Base-by-base conservation (phyloP, 2,888 invertebrate genomes). In the Aquatica leii region DNA sequence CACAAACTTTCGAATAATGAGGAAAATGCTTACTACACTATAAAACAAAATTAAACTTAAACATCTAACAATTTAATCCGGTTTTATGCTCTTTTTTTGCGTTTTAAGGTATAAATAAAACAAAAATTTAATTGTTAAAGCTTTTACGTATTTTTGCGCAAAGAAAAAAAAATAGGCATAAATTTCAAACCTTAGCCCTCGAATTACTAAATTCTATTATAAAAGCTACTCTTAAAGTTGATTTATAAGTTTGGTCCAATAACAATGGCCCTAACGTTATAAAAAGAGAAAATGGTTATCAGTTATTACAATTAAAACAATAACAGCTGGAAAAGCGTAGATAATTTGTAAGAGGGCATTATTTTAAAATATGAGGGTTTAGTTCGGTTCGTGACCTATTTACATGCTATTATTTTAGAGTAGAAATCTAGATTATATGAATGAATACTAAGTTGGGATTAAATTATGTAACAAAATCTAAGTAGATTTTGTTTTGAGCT, bases 371-470 rank as follows among this genome's bases (percentile, higher is more conserved):
- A 51, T 51, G 59, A 20, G 46, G 57, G 41, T 59, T 59, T 43
- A 51, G 43, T 52, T 59, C 59, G 59, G 51, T 41, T 59, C 59
- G 52, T 52, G 59, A 59, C 59, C 59, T 43, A 59, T 59, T 59
- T 59, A 59, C 59, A 59, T 59, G 43, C 51, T 51, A 52, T 59
- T 59, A 59, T 59, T 59, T 51, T 50, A 51, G 17, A 41, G 35
- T 43, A 43, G 52, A 59, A 52, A 59, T 52, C 59, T 51, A 59
- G 59, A 59, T 59, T 59, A 59, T 59, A 52, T 52, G 34, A 52
- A 59, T 59, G 59, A 59, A 52, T 52, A 52, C 52, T 59, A 59
- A 59, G 43, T 59, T 59, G 24, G 59, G 59, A 59, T 59, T 59
- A 59, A 59, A 46, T 41, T 21, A 51, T 46, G 43, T 52, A 18